phyloP scores from a whole-genome alignment of 2,888 invertebrate genomes.

The Leptinotarsa tumamoca region DNA sequence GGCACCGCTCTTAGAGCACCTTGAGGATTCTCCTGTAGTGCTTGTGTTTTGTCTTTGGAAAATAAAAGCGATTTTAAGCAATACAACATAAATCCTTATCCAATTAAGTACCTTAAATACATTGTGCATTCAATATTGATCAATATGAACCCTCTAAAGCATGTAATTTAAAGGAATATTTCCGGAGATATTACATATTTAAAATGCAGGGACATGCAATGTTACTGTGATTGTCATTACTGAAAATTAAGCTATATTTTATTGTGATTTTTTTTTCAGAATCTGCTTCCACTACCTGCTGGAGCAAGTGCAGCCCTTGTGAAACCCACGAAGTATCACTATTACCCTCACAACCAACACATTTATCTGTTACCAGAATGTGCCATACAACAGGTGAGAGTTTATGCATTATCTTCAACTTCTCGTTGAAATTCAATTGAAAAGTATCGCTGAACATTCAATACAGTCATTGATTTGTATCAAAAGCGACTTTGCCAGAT shows the following conservation, averaged over 20 bases:
- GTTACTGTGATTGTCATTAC: neutral
- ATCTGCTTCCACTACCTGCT: slow-evolving; percentile 74
- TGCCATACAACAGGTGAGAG: slow-evolving; percentile 87
- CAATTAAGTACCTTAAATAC: no score
- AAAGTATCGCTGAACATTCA: neutral
- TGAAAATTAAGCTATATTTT: neutral
- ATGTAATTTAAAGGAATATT: no score
- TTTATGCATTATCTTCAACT: neutral
- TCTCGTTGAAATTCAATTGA: neutral
- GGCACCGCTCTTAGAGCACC: no score
- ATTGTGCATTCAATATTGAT: no score
- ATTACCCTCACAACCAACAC: slow-evolving; percentile 94
- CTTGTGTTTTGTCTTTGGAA: no score
- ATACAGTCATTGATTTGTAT: no score
- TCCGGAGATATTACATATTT: no score
- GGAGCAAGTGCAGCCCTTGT: slow-evolving; percentile 78
- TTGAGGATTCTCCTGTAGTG: no score
- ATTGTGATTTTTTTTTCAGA: slow-evolving; percentile 72
- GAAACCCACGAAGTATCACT: slow-evolving; percentile 93
- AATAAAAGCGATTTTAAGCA: no score
- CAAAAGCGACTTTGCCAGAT: no score
- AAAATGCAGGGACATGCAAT: neutral
- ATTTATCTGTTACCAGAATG: slow-evolving; percentile 93
- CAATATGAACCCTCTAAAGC: no score
- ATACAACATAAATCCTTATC: no score